These are phyloP conservation scores for Pandemis heparana DNA, from an alignment of 2,888 invertebrate genomes.

Conservation along the genomic window DNA sequence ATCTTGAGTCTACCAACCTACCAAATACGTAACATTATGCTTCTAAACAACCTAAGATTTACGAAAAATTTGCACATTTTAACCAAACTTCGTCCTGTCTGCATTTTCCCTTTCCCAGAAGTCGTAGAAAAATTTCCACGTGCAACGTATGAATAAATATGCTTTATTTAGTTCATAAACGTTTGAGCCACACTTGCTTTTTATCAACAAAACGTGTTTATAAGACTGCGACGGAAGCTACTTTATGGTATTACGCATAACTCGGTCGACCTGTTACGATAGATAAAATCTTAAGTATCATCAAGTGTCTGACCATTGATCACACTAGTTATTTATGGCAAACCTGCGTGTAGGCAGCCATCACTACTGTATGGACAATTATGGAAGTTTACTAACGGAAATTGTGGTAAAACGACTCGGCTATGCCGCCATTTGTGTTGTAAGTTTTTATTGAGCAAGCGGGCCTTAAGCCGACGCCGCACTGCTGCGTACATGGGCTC, in stretches of 20 bases:
- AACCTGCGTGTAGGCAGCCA: too few species aligned
- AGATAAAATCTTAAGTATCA: background rate
- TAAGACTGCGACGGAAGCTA: background rate
- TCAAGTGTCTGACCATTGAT: background rate
- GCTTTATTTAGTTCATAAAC: background rate
- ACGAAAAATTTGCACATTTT: background rate
- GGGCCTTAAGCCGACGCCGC: too few species aligned
- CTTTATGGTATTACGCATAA: background rate
- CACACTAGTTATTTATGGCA: too few species aligned
- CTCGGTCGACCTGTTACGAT: background rate
- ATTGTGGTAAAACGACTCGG: too few species aligned
- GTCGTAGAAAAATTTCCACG: background rate
- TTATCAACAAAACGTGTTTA: background rate
- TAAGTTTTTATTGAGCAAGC: too few species aligned
- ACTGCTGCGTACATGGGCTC: too few species aligned
- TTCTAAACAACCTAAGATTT: background rate
- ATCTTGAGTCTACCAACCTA: background rate
- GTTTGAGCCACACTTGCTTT: background rate
- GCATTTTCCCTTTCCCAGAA: background rate
- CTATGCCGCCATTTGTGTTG: too few species aligned
- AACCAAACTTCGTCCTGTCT: background rate
- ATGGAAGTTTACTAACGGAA: too few species aligned
- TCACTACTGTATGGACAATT: too few species aligned
- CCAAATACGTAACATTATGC: background rate
- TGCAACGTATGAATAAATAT: background rate